Base-by-base conservation (phyloP, 92 coral and sea anemone species). In the Siderastrea radians region DNA sequence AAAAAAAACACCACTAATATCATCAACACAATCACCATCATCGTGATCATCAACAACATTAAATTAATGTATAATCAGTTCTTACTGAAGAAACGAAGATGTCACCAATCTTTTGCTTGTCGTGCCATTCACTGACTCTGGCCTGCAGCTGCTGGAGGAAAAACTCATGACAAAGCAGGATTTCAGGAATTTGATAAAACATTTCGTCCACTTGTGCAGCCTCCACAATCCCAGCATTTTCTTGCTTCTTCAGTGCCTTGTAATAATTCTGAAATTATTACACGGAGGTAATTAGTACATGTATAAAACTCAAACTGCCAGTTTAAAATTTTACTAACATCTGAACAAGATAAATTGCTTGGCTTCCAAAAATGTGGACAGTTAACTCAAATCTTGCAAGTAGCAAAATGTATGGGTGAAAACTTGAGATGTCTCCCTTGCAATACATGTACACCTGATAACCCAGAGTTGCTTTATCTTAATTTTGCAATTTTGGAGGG, bases 151-250 rank as follows among this genome's bases (percentile, higher is more conserved):
- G 99, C 54, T 94, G 94, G 45, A 97, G 95, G 85, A 97, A 97
- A 82, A 91, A 90, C 95, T 97, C 98, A 15, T 97, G 99, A 79
- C 94, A 92, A 66, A 92, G 90, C 14, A 97, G 95, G 64, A 97
- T 97, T 77, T 97, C 99, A 10, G 99, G 98, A 59, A 97, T 97
- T 82, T 97, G 99, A 86, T 97, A 97, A 74, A 97, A 97, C 98
- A 97, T 97, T 80, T 97, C 99, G 13, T 95, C 96, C 65, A 94
- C 99, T 90, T 94, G 98, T 3, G 98, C 96, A 5, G 98, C 91
- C 17, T 97, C 99, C 51, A 95, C 99, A 53, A 95, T 94, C 61
- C 93, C 90, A 7, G 95, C 91, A 90, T 94, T 97, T 14, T 95
- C 98, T 10, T 92, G 93, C 89, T 94, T 97, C 85, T 95, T 94